Evolutionary conservation across 1,140 invertebrate genomes (phyloP), one percentile per base, ranked within the genome.

Genomic region (Batillaria attramentaria): DNA sequence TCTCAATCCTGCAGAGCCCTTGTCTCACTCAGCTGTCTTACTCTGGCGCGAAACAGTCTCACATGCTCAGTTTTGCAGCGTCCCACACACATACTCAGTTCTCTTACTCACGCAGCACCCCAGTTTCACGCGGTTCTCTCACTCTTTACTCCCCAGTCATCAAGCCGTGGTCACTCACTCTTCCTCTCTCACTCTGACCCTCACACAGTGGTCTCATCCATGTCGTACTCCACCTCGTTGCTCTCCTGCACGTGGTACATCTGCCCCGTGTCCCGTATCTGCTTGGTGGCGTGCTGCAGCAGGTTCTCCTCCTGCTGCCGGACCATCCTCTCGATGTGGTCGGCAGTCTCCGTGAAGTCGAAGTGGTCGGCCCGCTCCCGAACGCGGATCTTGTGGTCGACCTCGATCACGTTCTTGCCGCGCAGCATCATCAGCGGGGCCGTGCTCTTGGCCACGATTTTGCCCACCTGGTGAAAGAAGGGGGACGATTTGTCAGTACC

Each of bases 331-430:
- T 89, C 83, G 13, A 89, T 85, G 41, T 81, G 78, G 5, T 84
- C 74, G 0, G 84, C 74, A 4, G 88, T 88, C 1, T 87, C 83
- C 16, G 60, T 16, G 79, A 89, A 89, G 43, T 83, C 77, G 72
- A 86, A 89, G 28, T 84, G 76, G 74, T 87, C 83, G 0, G 86
- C 87, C 20, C 84, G 73, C 78, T 89, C 85, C 39, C 81, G 79
- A 0, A 89, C 74, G 28, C 81, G 68, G 39, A 89, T 86, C 24
- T 82, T 86, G 78, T 89, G 88, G 66, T 89, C 88, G 41, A 89
- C 82, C 78, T 89, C 88, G 68, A 89, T 87, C 10, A 89, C 85
- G 57, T 88, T 89, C 81, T 89, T 89, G 3, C 88, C 88, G 70
- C 86, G 83, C 28, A 89, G 77, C 18, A 82, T 83, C 76, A 85